Percentiles rank a stretch among this genome's conserved stretches.
Evolutionary conservation across 2,797 vertebrate genomes (phyloP).

Genomic region (Discoglossus pictus): DNA sequence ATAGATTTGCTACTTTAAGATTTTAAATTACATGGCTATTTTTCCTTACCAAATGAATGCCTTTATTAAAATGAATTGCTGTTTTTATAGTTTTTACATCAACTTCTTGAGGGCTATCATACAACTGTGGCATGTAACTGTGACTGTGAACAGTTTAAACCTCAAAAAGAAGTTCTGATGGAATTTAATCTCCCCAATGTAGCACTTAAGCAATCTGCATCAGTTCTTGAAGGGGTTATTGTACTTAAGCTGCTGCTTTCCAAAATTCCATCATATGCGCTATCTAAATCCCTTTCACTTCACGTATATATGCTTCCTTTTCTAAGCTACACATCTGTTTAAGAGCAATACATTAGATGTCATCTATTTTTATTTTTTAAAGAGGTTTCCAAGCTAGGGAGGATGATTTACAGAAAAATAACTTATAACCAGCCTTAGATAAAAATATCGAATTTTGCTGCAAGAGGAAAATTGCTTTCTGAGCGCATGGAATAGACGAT

Average conservation of each 20-base stretch:
- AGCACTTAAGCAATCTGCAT: conserved; percentile 42
- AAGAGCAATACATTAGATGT: conserved; percentile 32
- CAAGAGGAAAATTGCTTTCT: no score
- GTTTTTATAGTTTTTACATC: no score
- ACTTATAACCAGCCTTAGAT: no score
- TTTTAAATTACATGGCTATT: no score
- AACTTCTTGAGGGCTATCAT: not conserved
- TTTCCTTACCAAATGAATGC: no score
- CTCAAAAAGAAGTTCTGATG: conserved; percentile 6
- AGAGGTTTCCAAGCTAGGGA: conserved; percentile 29
- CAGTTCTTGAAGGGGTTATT: conserved; percentile 39
- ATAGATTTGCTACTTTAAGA: no score
- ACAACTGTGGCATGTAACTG: not conserved
- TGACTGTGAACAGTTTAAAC: conserved; percentile 10
- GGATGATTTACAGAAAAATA: conserved; percentile 31
- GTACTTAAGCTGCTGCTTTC: conserved; percentile 27
- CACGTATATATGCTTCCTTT: conserved; percentile 20
- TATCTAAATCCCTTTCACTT: conserved; percentile 47
- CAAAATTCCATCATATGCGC: conserved; percentile 32
- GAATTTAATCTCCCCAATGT: conserved; percentile 35
- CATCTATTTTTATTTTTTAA: no score
- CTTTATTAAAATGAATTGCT: no score
- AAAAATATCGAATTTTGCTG: no score
- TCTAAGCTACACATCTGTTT: conserved; percentile 49
- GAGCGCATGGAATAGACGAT: no score